Percentiles rank a stretch among this genome's conserved stretches.
Conservation (phyloP, 2,888 invertebrate species). For the Limnephilus marmoratus region DNA sequence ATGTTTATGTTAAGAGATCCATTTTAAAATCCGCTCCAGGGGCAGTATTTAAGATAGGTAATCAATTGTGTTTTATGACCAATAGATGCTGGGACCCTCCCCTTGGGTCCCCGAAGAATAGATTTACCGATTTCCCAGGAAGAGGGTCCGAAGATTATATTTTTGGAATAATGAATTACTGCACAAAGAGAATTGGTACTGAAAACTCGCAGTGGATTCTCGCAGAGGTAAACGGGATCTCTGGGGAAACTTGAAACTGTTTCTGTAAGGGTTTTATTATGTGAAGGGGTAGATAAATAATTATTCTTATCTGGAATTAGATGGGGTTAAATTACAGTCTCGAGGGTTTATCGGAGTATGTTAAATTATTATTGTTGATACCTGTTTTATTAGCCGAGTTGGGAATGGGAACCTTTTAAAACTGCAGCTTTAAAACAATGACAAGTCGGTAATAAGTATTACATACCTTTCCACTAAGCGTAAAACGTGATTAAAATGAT, state of each 20-base stretch:
- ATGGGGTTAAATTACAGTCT: not conserved
- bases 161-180: constrained; percentile 27
- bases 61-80: constrained; percentile 37
- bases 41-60: constrained; percentile 16
- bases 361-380: not conserved
- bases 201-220: not conserved
- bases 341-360: not conserved
- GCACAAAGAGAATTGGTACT: constrained; percentile 21
- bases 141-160: not conserved
- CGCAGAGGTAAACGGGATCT: not conserved
- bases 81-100: constrained; percentile 3
- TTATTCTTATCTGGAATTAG: not conserved
- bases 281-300: not conserved
- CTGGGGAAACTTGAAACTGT: not conserved
- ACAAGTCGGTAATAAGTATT: not conserved
- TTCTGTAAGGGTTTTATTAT: not conserved
- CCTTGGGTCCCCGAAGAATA: not conserved
- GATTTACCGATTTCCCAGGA: not conserved
- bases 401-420: not conserved
- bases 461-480: not conserved
- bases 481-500: not conserved
- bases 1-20: constrained; percentile 4
- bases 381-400: not conserved
- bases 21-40: constrained; percentile 21
- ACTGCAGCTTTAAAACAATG: not conserved